Base-by-base conservation (phyloP, 2,888 invertebrate species). In the Adela reaumurella region DNA sequence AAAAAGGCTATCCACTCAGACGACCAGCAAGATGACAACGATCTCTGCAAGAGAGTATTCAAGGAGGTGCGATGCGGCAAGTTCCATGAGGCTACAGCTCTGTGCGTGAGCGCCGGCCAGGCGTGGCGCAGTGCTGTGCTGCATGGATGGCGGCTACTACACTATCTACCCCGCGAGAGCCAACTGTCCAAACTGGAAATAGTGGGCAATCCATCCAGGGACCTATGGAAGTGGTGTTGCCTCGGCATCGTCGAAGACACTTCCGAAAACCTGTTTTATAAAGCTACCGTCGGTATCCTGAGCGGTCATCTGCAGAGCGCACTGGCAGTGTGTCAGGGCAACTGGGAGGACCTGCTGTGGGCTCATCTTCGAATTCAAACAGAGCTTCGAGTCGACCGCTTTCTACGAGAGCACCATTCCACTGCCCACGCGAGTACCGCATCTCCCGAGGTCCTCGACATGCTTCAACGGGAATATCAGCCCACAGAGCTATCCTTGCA, bases 271-370 rank as follows among this genome's bases (percentile, higher is more conserved):
- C 69, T 79, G 8, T 73, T 83, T 54, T 79, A 78, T 51, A 65
- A 71, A 57, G 92, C 92, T 3, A 83, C 91, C 16, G 81, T 90
- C 51, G 93, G 87, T 2, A 82, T 88, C 46, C 83, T 94, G 46
- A 92, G 94, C 69, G 97, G 97, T 0, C 88, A 94, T 64, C 69
- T 96, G 42, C 77, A 84, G 24, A 85, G 90, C 5, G 66, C 95
- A n/a, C 67, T 95, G 41, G 81, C 87, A 0, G 85, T 89, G 11
- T 89, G 92, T 53, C 74, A 84, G 57, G 77, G 80, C n/a, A 86
- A 85, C 19, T 97, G 96, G 96, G 88, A 92, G 60, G 97, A 97
- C 67, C 76, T 89, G 53, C 72, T 97, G 19, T 97, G 97, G 97
- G 91, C 93, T 1, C 88, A 93, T 65, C 77, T 93, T 54, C 86